Evolutionary conservation across 2,888 invertebrate species (phyloP), one percentile per base, ranked within the genome.

Genomic region (Drosophila diplacantha): DNA sequence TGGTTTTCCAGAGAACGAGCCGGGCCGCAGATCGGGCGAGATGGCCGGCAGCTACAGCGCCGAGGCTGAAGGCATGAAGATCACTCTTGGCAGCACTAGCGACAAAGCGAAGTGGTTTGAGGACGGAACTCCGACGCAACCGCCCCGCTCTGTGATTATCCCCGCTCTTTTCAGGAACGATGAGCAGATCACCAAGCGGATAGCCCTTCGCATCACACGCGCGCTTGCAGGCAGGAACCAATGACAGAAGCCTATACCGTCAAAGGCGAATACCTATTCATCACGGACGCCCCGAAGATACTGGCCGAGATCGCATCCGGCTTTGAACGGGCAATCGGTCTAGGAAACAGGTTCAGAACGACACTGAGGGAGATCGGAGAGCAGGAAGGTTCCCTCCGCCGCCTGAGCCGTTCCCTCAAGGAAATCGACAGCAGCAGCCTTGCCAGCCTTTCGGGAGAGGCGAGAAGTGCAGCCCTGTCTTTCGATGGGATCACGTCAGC

Each of bases 1-100:
- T 41, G 41, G 41, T 41, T 41, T 41, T 41, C 41, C 41, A 41
- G 41, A 41, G 41, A 41, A 41, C 41, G 41, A 41, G 41, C 41
- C 41, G 41, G 41, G 41, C 41, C 41, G 41, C 41, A 41, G 41
- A 41, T 41, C 41, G 41, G 41, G 41, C 41, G 41, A 41, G 41
- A 41, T 41, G 41, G 41, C 41, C 41, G 41, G 41, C 41, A 41
- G 41, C 41, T 41, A 41, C 41, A 41, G 41, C 41, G 41, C 41
- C 41, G 41, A 41, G 41, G 41, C 41, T 41, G 41, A 41, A 41
- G 41, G 41, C 41, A 41, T 41, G 41, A 41, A 41, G 41, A 41
- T 41, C 41, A 41, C 41, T 41, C 41, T 41, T 41, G 41, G 41
- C 41, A 41, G 41, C 41, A 41, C 41, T 41, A 41, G 41, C 41